These are phyloP conservation scores for Cydia amplana DNA, from an alignment of 1,140 invertebrate species.

Conservation along the genomic window DNA sequence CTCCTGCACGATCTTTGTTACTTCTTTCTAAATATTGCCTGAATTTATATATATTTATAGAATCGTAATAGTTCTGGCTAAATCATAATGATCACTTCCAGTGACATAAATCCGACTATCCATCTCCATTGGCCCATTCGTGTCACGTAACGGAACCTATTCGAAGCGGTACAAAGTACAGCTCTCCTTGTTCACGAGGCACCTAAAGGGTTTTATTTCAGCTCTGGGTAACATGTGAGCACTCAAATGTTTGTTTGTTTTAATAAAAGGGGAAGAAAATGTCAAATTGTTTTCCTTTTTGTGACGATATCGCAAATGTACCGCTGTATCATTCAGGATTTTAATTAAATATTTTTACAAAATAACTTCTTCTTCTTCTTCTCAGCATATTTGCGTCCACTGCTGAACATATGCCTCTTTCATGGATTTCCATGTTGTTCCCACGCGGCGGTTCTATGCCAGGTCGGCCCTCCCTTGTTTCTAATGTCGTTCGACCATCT, in stretches of 20 bases:
- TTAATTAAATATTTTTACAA: not conserved
- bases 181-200: constrained; percentile 37
- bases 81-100: constrained; percentile 31
- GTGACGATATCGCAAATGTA: constrained; percentile 4
- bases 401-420: no score
- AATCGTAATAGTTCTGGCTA: not conserved
- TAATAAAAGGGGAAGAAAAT: constrained; percentile 20
- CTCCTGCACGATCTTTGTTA: no score
- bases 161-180: constrained; percentile 39
- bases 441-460: no score
- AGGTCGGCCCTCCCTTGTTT: no score
- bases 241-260: constrained; percentile 33
- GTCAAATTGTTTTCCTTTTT: constrained; percentile 29
- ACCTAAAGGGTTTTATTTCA: constrained; percentile 41
- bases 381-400: no score
- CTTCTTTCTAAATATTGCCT: no score
- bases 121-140: constrained; percentile 34
- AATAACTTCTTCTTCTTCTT: no score
- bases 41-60: no score
- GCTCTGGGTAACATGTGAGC: constrained; percentile 34
- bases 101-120: constrained; percentile 12
- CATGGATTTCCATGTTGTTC: no score
- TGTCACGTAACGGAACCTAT: constrained; percentile 42
- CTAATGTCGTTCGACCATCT: no score
- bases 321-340: constrained; percentile 1